Conservation (phyloP, 1,140 invertebrate genomes). For the Steinernema khuongi region DNA sequence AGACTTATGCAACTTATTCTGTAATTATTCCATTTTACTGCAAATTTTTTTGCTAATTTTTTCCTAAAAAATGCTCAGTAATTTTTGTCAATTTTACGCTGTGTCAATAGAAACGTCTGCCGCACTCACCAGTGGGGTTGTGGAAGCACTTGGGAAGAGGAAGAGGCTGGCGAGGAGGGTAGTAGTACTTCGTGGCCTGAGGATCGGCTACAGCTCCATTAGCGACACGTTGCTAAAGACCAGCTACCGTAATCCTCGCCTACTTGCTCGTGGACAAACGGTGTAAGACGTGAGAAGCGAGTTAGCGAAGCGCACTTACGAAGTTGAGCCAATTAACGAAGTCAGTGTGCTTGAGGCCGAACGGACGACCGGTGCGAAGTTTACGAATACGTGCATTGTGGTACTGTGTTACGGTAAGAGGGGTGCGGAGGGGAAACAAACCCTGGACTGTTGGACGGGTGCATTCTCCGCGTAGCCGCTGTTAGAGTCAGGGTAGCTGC, state of each 20-base stretch:
- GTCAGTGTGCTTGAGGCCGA: not conserved
- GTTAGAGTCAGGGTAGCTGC: too few species aligned
- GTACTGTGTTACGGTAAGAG: too few species aligned
- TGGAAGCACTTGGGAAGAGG: constrained; percentile 40
- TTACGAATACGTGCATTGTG: not conserved
- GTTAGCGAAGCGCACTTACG: not conserved
- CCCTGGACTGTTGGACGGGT: too few species aligned
- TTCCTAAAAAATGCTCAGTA: too few species aligned
- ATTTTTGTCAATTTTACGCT: too few species aligned
- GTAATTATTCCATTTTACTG: too few species aligned
- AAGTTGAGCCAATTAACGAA: constrained; percentile 16
- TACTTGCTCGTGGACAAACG: not conserved
- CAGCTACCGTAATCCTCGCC: not conserved
- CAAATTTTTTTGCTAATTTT: too few species aligned
- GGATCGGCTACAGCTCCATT: not conserved
- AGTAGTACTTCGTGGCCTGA: constrained; percentile 25
- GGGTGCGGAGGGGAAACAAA: too few species aligned
- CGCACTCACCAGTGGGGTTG: constrained; percentile 33
- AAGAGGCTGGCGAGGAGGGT: constrained; percentile 31
- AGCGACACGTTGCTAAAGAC: not conserved
- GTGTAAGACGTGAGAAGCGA: not conserved
- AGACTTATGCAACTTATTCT: too few species aligned
- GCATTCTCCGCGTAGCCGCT: too few species aligned
- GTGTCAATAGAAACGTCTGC: too few species aligned
- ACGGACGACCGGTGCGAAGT: not conserved